Base-by-base conservation (phyloP, 1,140 invertebrate species). In the Zeugodacus cucurbitae region DNA sequence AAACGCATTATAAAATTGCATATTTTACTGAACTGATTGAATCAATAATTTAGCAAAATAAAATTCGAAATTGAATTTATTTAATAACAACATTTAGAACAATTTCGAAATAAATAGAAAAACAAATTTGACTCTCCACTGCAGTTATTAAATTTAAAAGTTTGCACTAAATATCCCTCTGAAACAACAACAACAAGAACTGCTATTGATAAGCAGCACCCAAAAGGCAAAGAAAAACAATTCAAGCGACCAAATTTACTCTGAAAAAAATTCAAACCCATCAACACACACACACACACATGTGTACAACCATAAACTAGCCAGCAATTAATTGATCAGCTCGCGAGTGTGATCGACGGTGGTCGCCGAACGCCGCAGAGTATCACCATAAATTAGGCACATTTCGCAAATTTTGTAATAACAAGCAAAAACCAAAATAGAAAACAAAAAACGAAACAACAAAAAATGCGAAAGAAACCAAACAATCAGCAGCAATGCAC, bases 371-470 rank as follows among this genome's bases (percentile, higher is more conserved):
- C 74, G 22, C 11, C 20, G 20, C n/a, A 22, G 41, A 26, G 41
- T 82, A 82, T 82, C 74, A 48, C 37, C 74, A 82, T 82, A 82
- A 82, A 82, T 82, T 82, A 82, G 74, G 41, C 74, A 48, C 11
- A 82, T 82, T 82, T 82, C 44, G 74, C 37, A 82, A 82, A 54
- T 82, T 82, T 82, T 48, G 74, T 82, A 82, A 48, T 82, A 82
- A 44, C 74, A 54, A 82, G 74, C 44, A 82, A 82, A 70, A 37
- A 62, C 0, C 2, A 59, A 26, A 3, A 26, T 4, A 34, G 26
- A 17, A n/a, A n/a, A n/a, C n/a, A n/a, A n/a, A 67, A 67, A 48
- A 74, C 41, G 29, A 41, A 74, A 74, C 17, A 74, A n/a, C n/a
- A n/a, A n/a, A n/a, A n/a, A 48, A 14, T 3, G 44, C 8, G 10